Percentiles rank a stretch among this genome's conserved stretches.
phyloP scores from a whole-genome alignment of 2,888 invertebrate genomes.

The Chloromyia formosa region DNA sequence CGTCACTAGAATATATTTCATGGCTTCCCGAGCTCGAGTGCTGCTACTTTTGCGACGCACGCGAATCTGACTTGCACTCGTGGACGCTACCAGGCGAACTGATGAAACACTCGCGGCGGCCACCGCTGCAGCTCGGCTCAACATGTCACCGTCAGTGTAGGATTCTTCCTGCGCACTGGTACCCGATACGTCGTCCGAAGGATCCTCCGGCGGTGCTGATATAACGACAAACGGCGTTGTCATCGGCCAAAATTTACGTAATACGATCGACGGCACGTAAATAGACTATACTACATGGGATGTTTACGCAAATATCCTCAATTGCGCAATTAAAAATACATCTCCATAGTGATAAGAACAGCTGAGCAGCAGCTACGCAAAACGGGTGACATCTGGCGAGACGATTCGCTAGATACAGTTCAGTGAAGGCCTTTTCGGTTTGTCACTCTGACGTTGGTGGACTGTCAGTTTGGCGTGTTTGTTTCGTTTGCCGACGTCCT shows the following conservation, averaged over 20 bases:
- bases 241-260: not conserved
- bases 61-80: not conserved
- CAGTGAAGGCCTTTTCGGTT: no score
- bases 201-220: constrained; percentile 14
- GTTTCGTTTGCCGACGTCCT: no score
- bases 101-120: constrained; percentile 12
- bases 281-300: not conserved
- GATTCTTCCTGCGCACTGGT: constrained; percentile 17
- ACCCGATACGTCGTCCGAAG: not conserved
- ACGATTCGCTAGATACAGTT: not conserved
- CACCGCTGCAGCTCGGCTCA: constrained; percentile 24
- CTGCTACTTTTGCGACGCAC: not conserved
- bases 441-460: no score
- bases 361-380: not conserved
- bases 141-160: constrained; percentile 2
- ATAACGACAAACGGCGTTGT: constrained; percentile 21
- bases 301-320: no score
- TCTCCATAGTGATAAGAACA: constrained; percentile 1
- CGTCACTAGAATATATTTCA: constrained; percentile 98
- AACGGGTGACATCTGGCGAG: constrained; percentile 9
- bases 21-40: constrained; percentile 57
- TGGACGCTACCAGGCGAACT: constrained; percentile 17
- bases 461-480: no score
- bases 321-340: constrained; percentile 14
- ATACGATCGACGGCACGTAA: not conserved